phyloP scores from a whole-genome alignment of 2,888 invertebrate genomes.

The Mactromeris polynyma region DNA sequence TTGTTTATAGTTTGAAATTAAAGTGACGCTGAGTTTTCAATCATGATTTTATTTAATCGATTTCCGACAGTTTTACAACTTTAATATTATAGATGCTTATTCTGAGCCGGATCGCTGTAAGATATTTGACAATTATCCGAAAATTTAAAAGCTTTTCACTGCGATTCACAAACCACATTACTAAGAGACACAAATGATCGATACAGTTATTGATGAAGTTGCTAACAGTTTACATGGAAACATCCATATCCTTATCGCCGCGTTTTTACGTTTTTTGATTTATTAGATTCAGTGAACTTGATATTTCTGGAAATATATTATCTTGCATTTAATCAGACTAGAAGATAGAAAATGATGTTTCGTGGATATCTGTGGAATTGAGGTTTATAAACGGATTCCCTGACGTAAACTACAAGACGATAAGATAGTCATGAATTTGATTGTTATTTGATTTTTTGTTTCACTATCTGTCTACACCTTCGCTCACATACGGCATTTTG shows the following conservation, averaged over 20 bases:
- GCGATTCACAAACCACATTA: not conserved
- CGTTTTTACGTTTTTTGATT: not conserved
- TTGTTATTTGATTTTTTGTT: too few relatives aligned
- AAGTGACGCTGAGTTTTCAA: too few relatives aligned
- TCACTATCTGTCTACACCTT: too few relatives aligned
- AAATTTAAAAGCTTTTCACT: too few relatives aligned
- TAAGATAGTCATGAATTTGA: not conserved
- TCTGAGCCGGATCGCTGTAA: too few relatives aligned
- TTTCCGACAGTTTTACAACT: too few relatives aligned
- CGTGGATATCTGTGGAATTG: not conserved
- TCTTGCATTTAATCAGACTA: constrained; percentile 5
- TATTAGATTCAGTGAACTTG: not conserved
- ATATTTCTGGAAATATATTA: constrained; percentile 31
- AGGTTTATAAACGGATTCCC: not conserved
- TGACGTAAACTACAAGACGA: not conserved
- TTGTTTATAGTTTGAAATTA: too few relatives aligned
- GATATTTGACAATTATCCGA: too few relatives aligned
- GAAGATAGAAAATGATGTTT: not conserved
- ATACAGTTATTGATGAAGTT: not conserved
- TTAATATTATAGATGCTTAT: too few relatives aligned
- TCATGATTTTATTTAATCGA: too few relatives aligned
- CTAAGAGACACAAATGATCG: not conserved
- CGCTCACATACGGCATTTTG: not conserved
- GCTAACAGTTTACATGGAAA: not conserved
- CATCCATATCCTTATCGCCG: not conserved